Conservation (phyloP, 1,140 invertebrate species). For the Caenorhabditis inopinata region DNA sequence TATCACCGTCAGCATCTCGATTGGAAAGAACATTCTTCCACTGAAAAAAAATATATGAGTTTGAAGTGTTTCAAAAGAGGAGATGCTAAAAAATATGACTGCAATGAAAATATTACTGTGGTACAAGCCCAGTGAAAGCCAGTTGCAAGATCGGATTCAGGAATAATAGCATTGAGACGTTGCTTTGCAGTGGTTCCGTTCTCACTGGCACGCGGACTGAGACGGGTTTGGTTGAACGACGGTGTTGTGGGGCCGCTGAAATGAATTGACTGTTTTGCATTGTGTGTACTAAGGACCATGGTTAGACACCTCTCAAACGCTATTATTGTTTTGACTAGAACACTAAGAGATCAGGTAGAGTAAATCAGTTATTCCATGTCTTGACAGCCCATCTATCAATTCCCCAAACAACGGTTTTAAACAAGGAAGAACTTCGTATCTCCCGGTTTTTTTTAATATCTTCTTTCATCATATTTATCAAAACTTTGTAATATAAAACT, state of each 20-base stretch:
- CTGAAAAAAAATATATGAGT: constrained; percentile 40
- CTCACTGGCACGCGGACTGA: constrained; percentile 34
- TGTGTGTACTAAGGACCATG: neutral
- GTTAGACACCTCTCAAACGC: neutral
- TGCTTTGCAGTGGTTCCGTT: constrained; percentile 56
- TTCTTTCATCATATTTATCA: neutral
- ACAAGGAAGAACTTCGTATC: neutral
- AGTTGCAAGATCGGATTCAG: constrained; percentile 60
- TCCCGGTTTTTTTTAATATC: neutral
- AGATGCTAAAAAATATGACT: neutral
- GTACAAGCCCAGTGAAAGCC: constrained; percentile 66
- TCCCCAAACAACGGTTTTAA: neutral
- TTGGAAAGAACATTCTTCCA: constrained; percentile 56
- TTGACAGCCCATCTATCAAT: neutral
- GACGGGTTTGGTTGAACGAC: constrained; percentile 25
- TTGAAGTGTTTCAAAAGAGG: neutral
- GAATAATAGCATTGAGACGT: constrained; percentile 54
- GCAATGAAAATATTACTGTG: neutral
- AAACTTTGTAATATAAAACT: neutral
- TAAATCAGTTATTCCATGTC: neutral
- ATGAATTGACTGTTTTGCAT: neutral
- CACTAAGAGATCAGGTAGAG: neutral
- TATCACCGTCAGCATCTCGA: constrained; percentile 62
- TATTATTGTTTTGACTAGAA: neutral
- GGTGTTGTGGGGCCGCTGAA: constrained; percentile 41